Evolutionary conservation across 2,113 vertebrate species (phyloP).

Genomic region (Leuciscus idus): DNA sequence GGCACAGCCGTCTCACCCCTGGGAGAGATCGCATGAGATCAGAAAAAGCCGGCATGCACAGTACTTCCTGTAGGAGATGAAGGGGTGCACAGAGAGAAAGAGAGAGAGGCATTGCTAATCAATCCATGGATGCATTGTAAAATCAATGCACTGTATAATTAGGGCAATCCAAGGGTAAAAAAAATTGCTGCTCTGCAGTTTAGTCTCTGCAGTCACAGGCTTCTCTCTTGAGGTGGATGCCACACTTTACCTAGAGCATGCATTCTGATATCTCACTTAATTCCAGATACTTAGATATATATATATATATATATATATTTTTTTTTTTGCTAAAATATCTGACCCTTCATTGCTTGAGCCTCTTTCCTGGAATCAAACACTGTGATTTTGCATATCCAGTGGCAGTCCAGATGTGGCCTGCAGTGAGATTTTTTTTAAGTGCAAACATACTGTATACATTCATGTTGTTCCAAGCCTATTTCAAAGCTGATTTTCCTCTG

Average conservation of each 20-base stretch:
- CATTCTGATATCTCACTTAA: not conserved
- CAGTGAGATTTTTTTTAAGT: not conserved
- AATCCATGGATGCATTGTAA: constrained; percentile 91
- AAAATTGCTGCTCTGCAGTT: constrained; percentile 72
- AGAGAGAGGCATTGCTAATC: constrained; percentile 79
- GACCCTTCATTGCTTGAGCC: not conserved
- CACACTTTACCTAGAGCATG: not conserved
- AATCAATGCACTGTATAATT: constrained; percentile 97
- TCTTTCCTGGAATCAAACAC: not conserved
- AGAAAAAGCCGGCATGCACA: constrained; percentile 73
- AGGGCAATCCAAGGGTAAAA: constrained; percentile 93
- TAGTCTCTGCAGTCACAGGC: constrained; percentile 59
- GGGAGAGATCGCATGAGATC: constrained; percentile 73
- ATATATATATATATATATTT: not conserved
- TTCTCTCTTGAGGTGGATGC: not conserved
- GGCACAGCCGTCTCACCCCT: constrained; percentile 71
- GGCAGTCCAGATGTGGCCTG: not conserved
- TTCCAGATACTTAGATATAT: not conserved
- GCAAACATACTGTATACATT: not conserved
- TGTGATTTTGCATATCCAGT: not conserved
- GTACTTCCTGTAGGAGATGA: constrained; percentile 72
- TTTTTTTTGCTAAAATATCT: not conserved
- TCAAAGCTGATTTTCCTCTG: too few species aligned
- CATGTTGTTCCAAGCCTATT: too few species aligned
- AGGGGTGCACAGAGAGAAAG: constrained; percentile 71